Percentiles rank a stretch among this genome's conserved stretches.
These are phyloP conservation scores for Monopis laevigella DNA, from an alignment of 2,888 invertebrate species.

Conservation along the genomic window DNA sequence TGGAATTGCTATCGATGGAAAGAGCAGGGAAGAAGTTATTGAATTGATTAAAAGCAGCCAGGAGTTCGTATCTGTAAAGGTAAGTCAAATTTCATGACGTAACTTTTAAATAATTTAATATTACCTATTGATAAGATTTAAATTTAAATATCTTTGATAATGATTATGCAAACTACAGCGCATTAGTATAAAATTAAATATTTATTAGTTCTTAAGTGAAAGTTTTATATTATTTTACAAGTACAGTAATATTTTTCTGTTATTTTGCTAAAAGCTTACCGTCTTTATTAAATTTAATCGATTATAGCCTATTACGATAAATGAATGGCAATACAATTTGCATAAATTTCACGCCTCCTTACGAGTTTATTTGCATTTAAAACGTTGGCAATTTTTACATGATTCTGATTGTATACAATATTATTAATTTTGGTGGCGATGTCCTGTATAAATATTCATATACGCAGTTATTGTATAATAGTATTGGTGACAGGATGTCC, in stretches of 20 bases:
- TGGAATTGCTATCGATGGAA: slow-evolving; percentile 83
- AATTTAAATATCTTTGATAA: too few species aligned
- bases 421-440: neutral
- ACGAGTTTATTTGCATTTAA: slow-evolving; percentile 3
- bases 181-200: too few species aligned
- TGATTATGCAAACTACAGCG: too few species aligned
- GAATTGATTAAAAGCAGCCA: slow-evolving; percentile 91
- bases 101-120: too few species aligned
- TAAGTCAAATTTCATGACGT: too few species aligned
- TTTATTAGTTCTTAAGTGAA: too few species aligned
- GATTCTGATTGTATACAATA: neutral
- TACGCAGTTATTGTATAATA: neutral
- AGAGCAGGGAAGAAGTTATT: slow-evolving; percentile 90
- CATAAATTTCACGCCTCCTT: neutral
- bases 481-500: too few species aligned
- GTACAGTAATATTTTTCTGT: too few species aligned
- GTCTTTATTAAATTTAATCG: slow-evolving; percentile 2
- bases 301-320: neutral
- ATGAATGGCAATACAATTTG: neutral
- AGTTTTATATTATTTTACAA: too few species aligned
- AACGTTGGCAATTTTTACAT: neutral
- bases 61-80: slow-evolving; percentile 85
- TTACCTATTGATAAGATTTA: too few species aligned
- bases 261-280: too few species aligned
- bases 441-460: neutral